A percentile compares a stretch with the other conserved stretches of the same genome.
These are phyloP conservation scores for Vanessa cardui DNA, from an alignment of 2,888 invertebrate genomes.

Conservation along the genomic window DNA sequence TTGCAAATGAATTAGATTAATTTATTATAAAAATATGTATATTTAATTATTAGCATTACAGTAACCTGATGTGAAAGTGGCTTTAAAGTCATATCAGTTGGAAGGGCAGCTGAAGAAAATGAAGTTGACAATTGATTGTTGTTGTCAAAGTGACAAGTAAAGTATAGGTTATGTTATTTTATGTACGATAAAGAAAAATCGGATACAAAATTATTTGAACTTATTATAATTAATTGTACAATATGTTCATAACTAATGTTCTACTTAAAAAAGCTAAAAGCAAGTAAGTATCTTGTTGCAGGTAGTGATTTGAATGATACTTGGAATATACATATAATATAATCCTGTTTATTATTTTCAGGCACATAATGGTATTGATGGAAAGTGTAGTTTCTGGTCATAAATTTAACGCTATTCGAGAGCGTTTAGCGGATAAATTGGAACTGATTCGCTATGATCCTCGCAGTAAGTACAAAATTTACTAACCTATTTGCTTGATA, in stretches of 20 bases:
- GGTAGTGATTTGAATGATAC: neutral
- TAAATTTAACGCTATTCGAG: constrained; percentile 84
- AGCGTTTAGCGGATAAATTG: constrained; percentile 89
- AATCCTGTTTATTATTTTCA: constrained; percentile 61
- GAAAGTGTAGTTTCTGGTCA: constrained; percentile 92
- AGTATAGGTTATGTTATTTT: no score
- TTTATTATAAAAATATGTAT: no score
- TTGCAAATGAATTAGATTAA: no score
- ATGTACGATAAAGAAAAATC: no score
- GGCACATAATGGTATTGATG: constrained; percentile 89
- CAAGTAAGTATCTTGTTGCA: constrained; percentile 84
- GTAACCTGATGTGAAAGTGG: no score
- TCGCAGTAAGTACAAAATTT: constrained; percentile 84
- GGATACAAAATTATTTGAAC: no score
- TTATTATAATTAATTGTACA: constrained; percentile 13
- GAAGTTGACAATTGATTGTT: no score
- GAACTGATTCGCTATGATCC: constrained; percentile 91
- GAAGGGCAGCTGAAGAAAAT: no score
- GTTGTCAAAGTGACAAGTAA: no score
- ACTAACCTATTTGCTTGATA: neutral
- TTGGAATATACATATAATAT: neutral
- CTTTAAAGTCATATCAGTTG: no score
- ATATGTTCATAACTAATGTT: constrained; percentile 87
- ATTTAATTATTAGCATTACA: no score
- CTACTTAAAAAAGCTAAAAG: constrained; percentile 88